These are phyloP conservation scores for Nasonia longicornis DNA, from an alignment of 1,140 invertebrate species.

Conservation along the genomic window DNA sequence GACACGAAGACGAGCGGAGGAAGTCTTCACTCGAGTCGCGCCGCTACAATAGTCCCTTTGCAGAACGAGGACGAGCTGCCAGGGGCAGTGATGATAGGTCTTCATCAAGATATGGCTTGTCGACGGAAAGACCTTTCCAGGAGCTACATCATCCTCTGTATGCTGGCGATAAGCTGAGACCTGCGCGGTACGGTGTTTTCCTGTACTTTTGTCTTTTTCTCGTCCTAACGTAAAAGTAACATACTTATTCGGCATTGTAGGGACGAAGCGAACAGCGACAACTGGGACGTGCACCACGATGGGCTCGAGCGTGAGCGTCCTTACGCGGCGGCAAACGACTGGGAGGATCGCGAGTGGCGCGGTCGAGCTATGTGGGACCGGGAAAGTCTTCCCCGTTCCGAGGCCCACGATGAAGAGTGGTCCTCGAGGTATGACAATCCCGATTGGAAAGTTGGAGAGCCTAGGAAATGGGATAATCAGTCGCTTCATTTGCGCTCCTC, in stretches of 20 bases:
- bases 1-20: slow-evolving; percentile 62
- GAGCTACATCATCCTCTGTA: slow-evolving; percentile 65
- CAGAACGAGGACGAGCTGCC: slow-evolving; percentile 55
- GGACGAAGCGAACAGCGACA: slow-evolving; percentile 60
- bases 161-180: slow-evolving; percentile 56
- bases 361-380: slow-evolving; percentile 62
- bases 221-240: not conserved
- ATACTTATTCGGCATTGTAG: slow-evolving; percentile 44
- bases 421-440: slow-evolving; percentile 59
- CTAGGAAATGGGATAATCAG: slow-evolving; percentile 66
- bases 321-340: slow-evolving; percentile 57
- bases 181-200: slow-evolving; percentile 45
- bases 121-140: slow-evolving; percentile 61
- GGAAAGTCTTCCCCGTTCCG: slow-evolving; percentile 63
- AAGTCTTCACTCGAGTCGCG: slow-evolving; percentile 59
- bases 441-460: slow-evolving; percentile 66
- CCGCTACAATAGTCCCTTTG: slow-evolving; percentile 64
- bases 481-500: slow-evolving; percentile 58
- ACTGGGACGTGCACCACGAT: slow-evolving; percentile 66
- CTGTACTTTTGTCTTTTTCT: not conserved
- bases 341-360: slow-evolving; percentile 68
- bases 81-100: slow-evolving; percentile 49
- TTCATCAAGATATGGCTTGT: slow-evolving; percentile 58
- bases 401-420: slow-evolving; percentile 66
- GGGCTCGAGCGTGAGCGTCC: slow-evolving; percentile 60